Base-by-base conservation (phyloP, 2,888 invertebrate genomes). In the Lamproptera curius region DNA sequence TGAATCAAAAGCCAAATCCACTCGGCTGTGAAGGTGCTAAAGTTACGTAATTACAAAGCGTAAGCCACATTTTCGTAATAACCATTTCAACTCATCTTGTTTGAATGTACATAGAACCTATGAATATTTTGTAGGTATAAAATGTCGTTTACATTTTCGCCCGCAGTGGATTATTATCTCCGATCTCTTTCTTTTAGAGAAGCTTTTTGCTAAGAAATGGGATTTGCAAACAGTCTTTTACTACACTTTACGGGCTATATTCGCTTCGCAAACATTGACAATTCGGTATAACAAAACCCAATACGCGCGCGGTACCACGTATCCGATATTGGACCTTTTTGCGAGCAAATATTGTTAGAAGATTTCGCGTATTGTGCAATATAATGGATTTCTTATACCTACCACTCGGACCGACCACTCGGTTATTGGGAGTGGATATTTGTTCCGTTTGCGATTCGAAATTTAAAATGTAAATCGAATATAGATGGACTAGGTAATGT, bases 221-320 rank as follows among this genome's bases (percentile, higher is more conserved):
- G n/a, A n/a, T n/a, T n/a, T n/a, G n/a, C n/a, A n/a, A n/a, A n/a
- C n/a, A n/a, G n/a, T n/a, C n/a, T n/a, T n/a, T n/a, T n/a, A n/a
- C n/a, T n/a, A n/a, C n/a, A n/a, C n/a, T n/a, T n/a, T n/a, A n/a
- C n/a, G n/a, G 44, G 42, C 48, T 42, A 41, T 42, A 54, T 54
- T 52, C 16, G 47, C 42, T 48, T 48, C 39, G 33, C 42, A 47
- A 47, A 47, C 42, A 37, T 42, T 31, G 42, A 17, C 20, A 37
- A 26, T 37, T n/a, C 16, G 23, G 47, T 42, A 16, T 26, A 20
- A 4, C 8, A 11, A 11, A 35, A 42, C 35, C 20, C 17, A 1
- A 4, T n/a, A 28, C 35, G 35, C 26, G n/a, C 34, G 14, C 15
- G 13, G 13, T n/a, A 6, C 37, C 9, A 11, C 15, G 28, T 37